Percentiles rank a stretch among this genome's conserved stretches.
These are phyloP conservation scores for Nibea albiflora DNA, from an alignment of 2,113 vertebrate species.

Conservation along the genomic window DNA sequence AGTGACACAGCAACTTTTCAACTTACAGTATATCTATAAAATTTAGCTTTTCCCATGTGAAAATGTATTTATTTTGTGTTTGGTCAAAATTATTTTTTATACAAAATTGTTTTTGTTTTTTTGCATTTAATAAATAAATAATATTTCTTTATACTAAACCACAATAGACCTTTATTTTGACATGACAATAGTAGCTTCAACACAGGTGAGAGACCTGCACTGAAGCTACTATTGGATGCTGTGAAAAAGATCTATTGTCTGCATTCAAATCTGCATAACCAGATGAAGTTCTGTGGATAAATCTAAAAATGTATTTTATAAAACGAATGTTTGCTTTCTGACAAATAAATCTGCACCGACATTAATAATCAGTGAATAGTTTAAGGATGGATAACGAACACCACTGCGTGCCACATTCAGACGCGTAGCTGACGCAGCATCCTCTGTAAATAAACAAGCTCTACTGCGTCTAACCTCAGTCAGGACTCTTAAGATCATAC, in stretches of 20 bases:
- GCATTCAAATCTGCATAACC: not conserved
- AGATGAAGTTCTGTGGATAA: not conserved
- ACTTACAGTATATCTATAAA: no score
- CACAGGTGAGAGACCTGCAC: no score
- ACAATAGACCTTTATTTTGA: no score
- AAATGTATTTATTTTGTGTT: not conserved
- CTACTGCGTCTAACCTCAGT: not conserved
- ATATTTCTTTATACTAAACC: not conserved
- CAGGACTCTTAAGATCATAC: conserved; percentile 17
- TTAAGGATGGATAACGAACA: not conserved
- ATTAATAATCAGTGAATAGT: not conserved
- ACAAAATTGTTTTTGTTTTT: not conserved
- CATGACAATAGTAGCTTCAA: no score
- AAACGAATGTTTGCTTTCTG: not conserved
- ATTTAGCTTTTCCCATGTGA: not conserved
- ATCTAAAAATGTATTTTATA: not conserved
- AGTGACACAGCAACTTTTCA: not conserved
- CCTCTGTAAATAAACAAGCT: not conserved
- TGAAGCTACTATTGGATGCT: no score
- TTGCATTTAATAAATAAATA: not conserved
- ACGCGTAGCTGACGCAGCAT: not conserved
- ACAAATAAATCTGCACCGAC: not conserved
- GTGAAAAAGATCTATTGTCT: no score
- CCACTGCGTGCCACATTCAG: not conserved
- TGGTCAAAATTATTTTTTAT: not conserved